phyloP scores from a whole-genome alignment of 2,888 invertebrate genomes.

The Drosophila mettleri region DNA sequence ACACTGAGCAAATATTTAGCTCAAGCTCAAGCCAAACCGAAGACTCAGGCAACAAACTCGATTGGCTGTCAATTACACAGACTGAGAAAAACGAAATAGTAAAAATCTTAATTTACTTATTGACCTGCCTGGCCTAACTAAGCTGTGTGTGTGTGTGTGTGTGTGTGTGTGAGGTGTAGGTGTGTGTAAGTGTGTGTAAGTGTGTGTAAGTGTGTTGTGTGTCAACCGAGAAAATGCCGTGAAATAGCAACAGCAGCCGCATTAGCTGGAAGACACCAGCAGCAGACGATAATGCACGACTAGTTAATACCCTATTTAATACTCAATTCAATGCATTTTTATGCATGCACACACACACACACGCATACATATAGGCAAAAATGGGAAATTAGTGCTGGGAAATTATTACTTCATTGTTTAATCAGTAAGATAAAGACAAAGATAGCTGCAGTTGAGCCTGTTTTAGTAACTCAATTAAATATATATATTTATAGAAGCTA shows the following conservation, averaged over 20 bases:
- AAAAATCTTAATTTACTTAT: conserved; percentile 35
- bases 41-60: conserved; percentile 78
- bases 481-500: no score
- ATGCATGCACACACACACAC: neutral
- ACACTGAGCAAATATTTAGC: neutral
- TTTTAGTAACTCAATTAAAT: no score
- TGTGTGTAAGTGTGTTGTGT: conserved; percentile 14
- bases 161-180: neutral
- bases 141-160: neutral
- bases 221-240: conserved; percentile 30
- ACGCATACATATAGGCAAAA: no score
- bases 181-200: neutral
- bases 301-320: neutral
- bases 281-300: neutral
- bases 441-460: no score
- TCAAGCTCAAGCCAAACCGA: conserved; percentile 40
- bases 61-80: conserved; percentile 31
- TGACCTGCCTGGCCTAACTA: conserved; percentile 52
- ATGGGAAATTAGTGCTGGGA: no score
- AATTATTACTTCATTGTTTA: no score
- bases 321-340: no score
- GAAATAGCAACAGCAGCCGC: conserved; percentile 54
- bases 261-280: conserved; percentile 19
- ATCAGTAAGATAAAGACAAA: no score
- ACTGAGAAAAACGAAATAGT: neutral